A percentile compares a stretch with the other conserved stretches of the same genome.
Conservation (phyloP, 2,888 invertebrate genomes). For the Lucinisca nassula region DNA sequence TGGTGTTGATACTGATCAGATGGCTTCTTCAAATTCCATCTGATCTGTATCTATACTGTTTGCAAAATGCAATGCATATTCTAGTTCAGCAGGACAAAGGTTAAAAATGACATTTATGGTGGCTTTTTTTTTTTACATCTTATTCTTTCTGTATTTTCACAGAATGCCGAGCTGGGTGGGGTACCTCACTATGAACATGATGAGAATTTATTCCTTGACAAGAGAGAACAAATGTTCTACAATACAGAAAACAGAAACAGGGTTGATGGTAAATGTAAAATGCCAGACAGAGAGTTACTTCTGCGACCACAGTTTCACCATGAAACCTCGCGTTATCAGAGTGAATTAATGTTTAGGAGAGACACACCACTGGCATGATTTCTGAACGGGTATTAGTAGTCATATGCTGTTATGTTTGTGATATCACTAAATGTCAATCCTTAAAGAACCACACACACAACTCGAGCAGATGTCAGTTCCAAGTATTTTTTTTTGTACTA, state of each 20-base stretch:
- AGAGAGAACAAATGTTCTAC: conserved; percentile 87
- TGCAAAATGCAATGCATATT: no score
- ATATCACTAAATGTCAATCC: no score
- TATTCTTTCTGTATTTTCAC: conserved; percentile 52
- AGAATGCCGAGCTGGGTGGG: conserved; percentile 86
- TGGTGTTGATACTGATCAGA: no score
- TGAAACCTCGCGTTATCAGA: conserved; percentile 84
- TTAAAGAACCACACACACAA: no score
- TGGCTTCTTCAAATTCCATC: no score
- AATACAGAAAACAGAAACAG: conserved; percentile 86
- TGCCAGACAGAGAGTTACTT: conserved; percentile 82
- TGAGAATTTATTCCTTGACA: conserved; percentile 86
- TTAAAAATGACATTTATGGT: no score
- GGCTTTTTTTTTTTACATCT: no score
- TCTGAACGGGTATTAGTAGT: background rate
- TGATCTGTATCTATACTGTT: no score
- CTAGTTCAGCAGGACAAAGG: no score
- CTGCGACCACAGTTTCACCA: conserved; percentile 85
- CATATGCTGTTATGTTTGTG: background rate
- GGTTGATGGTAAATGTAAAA: conserved; percentile 83
- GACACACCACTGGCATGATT: conserved; percentile 49
- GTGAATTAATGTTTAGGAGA: conserved; percentile 84
- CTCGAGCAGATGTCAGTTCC: no score
- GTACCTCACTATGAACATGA: conserved; percentile 87
- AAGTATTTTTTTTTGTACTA: no score